Evolutionary conservation across 2,888 invertebrate species (phyloP), one percentile per base, ranked within the genome.

Genomic region (Cybosia mesomella): DNA sequence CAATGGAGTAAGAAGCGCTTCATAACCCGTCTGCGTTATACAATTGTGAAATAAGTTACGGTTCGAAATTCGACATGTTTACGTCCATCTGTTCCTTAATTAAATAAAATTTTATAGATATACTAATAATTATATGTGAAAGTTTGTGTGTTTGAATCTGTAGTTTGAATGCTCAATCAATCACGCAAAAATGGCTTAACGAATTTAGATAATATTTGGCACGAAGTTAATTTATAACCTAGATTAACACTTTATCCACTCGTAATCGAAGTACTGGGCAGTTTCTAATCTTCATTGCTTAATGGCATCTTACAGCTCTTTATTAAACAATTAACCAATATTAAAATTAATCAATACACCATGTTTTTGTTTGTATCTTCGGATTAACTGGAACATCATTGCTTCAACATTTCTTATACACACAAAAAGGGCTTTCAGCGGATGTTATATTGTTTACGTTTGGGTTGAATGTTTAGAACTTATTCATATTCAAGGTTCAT

Each of bases 1-100:
- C 79, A 70, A 75, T 77, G 75, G 64, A 39, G 79, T 73, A 76
- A 70, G 39, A 67, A 70, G 32, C 73, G 43, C 59, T 68, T 60
- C 18, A 36, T 68, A 71, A 73, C 73, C 69, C 39, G 63, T 21
- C 77, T 67, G 58, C 21, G 34, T 54, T 67, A n/a, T n/a, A 64
- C 36, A 39, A 24, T 64, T 59, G 21, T 32, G 58, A 11, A 58
- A 58, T 58, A 58, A 18, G 21, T 3, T 21, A 11, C 21, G 8
- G 24, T 9, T 21, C 4, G 13, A 55, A 11, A 22, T 55, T 24
- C 13, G 13, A 55, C 22, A 24, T 24, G 1, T 55, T 55, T 55
- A 55, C 15, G 53, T 53, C 0, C 13, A 21, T 22, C 1, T 22
- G 18, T 43, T 5, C 18, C 18, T 43, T 43, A 43, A 5, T 1